A percentile compares a stretch with the other conserved stretches of the same genome.
phyloP scores from a whole-genome alignment of 2,888 invertebrate genomes.

The Andrena haemorrhoa region DNA sequence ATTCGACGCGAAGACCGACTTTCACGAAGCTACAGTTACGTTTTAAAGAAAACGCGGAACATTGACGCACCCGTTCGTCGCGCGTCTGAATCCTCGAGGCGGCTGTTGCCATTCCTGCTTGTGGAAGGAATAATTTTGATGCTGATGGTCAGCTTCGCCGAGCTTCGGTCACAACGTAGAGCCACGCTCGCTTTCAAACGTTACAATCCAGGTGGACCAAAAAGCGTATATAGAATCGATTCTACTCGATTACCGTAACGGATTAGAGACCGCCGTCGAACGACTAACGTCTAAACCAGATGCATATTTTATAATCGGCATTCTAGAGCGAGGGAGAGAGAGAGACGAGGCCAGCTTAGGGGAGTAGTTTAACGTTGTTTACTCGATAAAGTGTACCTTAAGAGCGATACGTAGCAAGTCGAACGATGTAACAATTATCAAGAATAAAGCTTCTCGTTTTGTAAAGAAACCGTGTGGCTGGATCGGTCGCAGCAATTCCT shows the following conservation, averaged over 20 bases:
- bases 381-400: slow-evolving; percentile 73
- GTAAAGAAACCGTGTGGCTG: slow-evolving; percentile 57
- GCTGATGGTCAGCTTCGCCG: slow-evolving; percentile 23
- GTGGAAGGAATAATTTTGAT: slow-evolving; percentile 13
- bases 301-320: slow-evolving; percentile 67
- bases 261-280: slow-evolving; percentile 46
- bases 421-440: slow-evolving; percentile 68
- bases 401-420: slow-evolving; percentile 59
- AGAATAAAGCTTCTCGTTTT: slow-evolving; percentile 75
- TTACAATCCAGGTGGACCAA: slow-evolving; percentile 73
- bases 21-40: neutral
- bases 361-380: slow-evolving; percentile 70
- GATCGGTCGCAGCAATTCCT: neutral
- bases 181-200: slow-evolving; percentile 33
- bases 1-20: neutral
- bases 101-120: neutral
- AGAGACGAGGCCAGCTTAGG: slow-evolving; percentile 45
- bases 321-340: slow-evolving; percentile 22
- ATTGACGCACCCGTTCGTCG: neutral
- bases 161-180: slow-evolving; percentile 23
- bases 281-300: slow-evolving; percentile 58
- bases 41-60: neutral
- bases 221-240: slow-evolving; percentile 67
- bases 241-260: slow-evolving; percentile 32
- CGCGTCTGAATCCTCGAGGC: neutral